A percentile compares a stretch with the other conserved stretches of the same genome.
Evolutionary conservation across 2,888 invertebrate genomes (phyloP).

Genomic region (Papilio demoleus): DNA sequence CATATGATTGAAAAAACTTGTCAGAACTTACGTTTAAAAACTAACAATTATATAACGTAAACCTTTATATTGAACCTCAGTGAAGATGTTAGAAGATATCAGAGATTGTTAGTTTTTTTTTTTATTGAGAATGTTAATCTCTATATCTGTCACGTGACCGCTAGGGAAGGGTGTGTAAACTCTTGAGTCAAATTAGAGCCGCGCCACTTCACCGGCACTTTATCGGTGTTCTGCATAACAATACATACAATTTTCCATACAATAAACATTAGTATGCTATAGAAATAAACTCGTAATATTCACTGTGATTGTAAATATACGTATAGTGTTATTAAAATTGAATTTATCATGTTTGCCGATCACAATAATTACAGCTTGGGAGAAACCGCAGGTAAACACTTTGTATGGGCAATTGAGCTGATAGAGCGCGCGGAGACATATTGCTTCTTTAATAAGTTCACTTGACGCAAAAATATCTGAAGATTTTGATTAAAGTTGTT

Average conservation of each 20-base stretch:
- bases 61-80: background rate
- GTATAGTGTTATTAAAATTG: constrained; percentile 6
- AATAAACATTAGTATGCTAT: background rate
- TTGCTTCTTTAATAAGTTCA: background rate
- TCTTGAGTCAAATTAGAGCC: too few species aligned
- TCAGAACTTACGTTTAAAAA: background rate
- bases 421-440: background rate
- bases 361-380: constrained; percentile 8
- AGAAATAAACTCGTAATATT: background rate
- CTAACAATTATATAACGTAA: too few species aligned
- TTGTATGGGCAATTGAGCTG: constrained; percentile 1
- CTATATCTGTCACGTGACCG: too few species aligned
- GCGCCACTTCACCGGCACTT: too few species aligned
- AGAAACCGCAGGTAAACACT: constrained; percentile 9
- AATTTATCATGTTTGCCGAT: constrained; percentile 18
- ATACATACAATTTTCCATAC: background rate
- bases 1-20: background rate
- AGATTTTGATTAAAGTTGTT: background rate
- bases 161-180: too few species aligned
- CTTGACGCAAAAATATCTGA: background rate
- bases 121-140: too few species aligned
- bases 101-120: background rate
- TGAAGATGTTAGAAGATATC: background rate
- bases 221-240: too few species aligned
- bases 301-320: background rate